Evolutionary conservation across 2,113 vertebrate genomes (phyloP).

Genomic region (Lepisosteus oculatus): DNA sequence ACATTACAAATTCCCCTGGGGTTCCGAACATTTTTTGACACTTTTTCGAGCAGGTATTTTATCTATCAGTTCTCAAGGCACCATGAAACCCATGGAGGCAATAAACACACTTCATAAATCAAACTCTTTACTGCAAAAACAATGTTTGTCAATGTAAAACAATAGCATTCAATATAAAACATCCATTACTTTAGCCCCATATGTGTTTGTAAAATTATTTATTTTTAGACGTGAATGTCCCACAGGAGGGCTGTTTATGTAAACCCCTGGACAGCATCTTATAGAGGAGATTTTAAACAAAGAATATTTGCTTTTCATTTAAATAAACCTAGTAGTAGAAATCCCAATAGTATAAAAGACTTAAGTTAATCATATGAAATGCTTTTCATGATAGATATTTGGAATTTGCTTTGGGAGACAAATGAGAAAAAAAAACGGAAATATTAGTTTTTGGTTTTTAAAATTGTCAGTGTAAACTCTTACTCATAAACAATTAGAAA

Average conservation of each 20-base stretch:
- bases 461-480: too few relatives aligned
- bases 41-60: slow-evolving; percentile 6
- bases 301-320: slow-evolving; percentile 28
- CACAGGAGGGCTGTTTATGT: slow-evolving; percentile 14
- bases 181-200: slow-evolving; percentile 32
- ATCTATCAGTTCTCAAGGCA: neutral
- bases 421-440: too few relatives aligned
- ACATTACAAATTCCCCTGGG: slow-evolving; percentile 6
- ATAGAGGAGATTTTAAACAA: slow-evolving; percentile 35
- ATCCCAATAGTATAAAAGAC: neutral
- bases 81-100: neutral
- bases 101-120: slow-evolving; percentile 46
- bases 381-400: too few relatives aligned
- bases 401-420: too few relatives aligned
- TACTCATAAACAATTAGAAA: too few relatives aligned
- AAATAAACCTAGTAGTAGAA: slow-evolving; percentile 34
- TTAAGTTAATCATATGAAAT: too few relatives aligned
- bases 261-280: slow-evolving; percentile 10
- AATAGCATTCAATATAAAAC: slow-evolving; percentile 29
- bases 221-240: slow-evolving; percentile 29
- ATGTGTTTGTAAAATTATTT: slow-evolving; percentile 30
- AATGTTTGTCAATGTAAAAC: slow-evolving; percentile 45
- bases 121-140: slow-evolving; percentile 45
- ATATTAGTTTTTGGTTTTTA: too few relatives aligned
- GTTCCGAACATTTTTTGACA: neutral